Evolutionary conservation across 2,888 invertebrate species (phyloP).

Genomic region (Oscheius sp.): DNA sequence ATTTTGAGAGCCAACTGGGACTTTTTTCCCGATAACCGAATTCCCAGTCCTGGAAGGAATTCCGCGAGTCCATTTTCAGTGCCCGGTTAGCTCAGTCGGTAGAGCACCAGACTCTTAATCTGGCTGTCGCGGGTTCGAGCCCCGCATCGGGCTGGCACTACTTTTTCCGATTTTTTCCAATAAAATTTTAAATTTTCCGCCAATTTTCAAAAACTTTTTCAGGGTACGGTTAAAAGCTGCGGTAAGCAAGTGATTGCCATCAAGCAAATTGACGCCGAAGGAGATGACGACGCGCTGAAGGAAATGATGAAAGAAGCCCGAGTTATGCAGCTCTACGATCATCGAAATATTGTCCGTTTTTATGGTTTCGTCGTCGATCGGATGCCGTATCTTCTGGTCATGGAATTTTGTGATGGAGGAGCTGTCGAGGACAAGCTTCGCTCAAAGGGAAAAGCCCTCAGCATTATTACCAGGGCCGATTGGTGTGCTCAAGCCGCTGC

Average conservation of each 20-base stretch:
- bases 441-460: constrained; percentile 17
- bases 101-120: constrained; percentile 72
- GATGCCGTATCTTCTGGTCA: constrained; percentile 62
- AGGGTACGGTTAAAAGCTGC: background rate
- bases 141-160: constrained; percentile 67
- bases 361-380: constrained; percentile 66
- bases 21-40: no score
- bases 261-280: constrained; percentile 51
- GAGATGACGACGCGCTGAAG: constrained; percentile 54
- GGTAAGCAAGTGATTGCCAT: constrained; percentile 44
- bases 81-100: constrained; percentile 72
- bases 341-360: constrained; percentile 66
- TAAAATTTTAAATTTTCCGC: background rate
- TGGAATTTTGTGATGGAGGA: constrained; percentile 66
- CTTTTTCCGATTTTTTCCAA: no score
- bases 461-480: constrained; percentile 38
- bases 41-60: no score
- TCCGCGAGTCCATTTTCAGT: no score
- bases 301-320: constrained; percentile 71
- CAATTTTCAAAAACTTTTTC: background rate
- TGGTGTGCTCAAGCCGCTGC: constrained; percentile 46
- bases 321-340: constrained; percentile 67
- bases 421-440: constrained; percentile 57
- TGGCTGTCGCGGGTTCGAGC: constrained; percentile 72
- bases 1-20: no score